Evolutionary conservation across 2,888 invertebrate species (phyloP), one percentile per base, ranked within the genome.

Genomic region (Odontocerum albicorne): DNA sequence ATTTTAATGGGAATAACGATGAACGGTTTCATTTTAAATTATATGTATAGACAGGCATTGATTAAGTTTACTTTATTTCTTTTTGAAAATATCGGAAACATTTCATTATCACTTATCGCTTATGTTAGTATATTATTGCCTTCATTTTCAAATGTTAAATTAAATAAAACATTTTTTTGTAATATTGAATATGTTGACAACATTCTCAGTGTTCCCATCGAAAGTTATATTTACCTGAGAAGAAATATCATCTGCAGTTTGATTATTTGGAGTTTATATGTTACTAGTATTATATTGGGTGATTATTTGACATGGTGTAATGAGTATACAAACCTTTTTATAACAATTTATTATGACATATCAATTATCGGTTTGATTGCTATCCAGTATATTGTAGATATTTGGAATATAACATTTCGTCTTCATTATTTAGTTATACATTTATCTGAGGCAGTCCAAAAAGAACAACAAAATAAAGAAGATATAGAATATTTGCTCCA

Each of bases 171-270:
- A 2, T 33, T 47, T 33, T 12, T 35, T 4, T 20, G 13, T 3
- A 46, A 46, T 47, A 19, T 36, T n/a, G 12, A 12, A 36, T 33
- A 20, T 16, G 8, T 47, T 4, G 3, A 47, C 21, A 19, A 36
- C 35, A 19, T 20, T 7, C 27, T 44, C 2, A 27, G n/a, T 3
- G 27, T 31, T 15, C 21, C 20, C 12, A 4, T 31, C 7, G 2
- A 20, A 27, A 13, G 3, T 44, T 31, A 13, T 31, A 13, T 21
- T 13, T 8, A 13, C 6, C 3, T 27, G 6, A 44, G 2, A 7
- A 3, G 2, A 13, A 38, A 15, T n/a, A 7, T 13, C 8, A 38
- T 16, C 17, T 3, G 15, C 3, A 7, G 15, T 4, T 4, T 38
- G 15, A 16, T 3, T 3, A 4, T 10, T 8, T 38, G 4, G 6